A percentile compares a stretch with the other conserved stretches of the same genome.
These are phyloP conservation scores for Pogonocherus hispidulus DNA, from an alignment of 2,888 invertebrate species.

Conservation along the genomic window DNA sequence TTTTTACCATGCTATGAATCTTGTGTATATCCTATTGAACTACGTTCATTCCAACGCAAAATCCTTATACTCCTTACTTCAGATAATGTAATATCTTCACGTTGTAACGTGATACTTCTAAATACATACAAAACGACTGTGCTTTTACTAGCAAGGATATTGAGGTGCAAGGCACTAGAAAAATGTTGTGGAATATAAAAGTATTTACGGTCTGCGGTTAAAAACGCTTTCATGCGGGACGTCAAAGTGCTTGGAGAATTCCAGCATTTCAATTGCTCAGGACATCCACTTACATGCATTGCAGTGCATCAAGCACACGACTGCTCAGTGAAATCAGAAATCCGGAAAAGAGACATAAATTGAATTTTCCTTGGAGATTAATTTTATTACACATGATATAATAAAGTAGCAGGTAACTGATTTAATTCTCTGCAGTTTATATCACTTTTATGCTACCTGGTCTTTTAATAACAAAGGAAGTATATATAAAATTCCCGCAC, in stretches of 20 bases:
- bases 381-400: not conserved
- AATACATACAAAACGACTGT: not conserved
- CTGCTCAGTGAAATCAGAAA: not conserved
- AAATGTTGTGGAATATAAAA: not conserved
- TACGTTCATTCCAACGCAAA: too few relatives aligned
- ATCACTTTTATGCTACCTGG: too few relatives aligned
- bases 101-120: too few relatives aligned
- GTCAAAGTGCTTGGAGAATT: not conserved
- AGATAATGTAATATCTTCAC: too few relatives aligned
- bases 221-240: constrained; percentile 1
- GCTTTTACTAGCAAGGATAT: not conserved
- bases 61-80: too few relatives aligned
- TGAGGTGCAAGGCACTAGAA: not conserved
- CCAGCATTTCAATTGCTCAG: constrained; percentile 1
- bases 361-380: not conserved
- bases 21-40: too few relatives aligned
- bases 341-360: not conserved
- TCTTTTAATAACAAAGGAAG: too few relatives aligned
- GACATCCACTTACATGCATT: constrained; percentile 1
- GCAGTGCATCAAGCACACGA: not conserved
- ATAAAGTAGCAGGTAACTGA: not conserved
- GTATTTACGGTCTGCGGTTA: not conserved
- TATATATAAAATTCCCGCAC: too few relatives aligned
- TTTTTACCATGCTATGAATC: too few relatives aligned
- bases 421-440: too few relatives aligned